These are phyloP conservation scores for Gorsachius goisagi DNA, from an alignment of 2,113 vertebrate genomes.

Conservation along the genomic window DNA sequence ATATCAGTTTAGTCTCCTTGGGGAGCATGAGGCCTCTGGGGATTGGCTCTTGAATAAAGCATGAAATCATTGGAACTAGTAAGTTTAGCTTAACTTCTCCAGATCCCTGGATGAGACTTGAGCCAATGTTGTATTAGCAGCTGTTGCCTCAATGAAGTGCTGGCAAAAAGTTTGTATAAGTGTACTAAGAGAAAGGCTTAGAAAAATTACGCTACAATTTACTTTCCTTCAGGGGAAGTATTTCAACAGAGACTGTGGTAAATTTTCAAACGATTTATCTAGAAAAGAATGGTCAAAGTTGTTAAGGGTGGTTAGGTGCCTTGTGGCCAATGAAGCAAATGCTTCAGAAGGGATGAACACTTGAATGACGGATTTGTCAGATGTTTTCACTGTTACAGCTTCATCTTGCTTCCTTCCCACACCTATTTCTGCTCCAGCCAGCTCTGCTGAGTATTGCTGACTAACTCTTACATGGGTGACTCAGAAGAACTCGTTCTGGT, in stretches of 20 bases:
- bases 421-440: background rate
- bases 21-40: background rate
- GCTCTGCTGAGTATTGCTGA: constrained; percentile 5
- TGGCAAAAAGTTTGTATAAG: background rate
- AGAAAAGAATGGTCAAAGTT: background rate
- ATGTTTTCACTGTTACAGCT: background rate
- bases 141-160: background rate
- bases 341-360: background rate
- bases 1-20: background rate
- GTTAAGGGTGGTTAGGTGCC: background rate
- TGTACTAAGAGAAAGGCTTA: background rate
- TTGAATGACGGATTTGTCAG: background rate
- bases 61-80: background rate
- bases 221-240: background rate
- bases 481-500: background rate
- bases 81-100: background rate
- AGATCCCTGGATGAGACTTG: background rate
- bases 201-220: background rate
- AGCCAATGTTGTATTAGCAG: background rate
- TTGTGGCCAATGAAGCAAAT: background rate
- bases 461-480: background rate
- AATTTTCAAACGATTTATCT: background rate
- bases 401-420: background rate
- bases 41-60: background rate
- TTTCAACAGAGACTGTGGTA: background rate